Evolutionary conservation across 2,113 vertebrate genomes (phyloP).

Genomic region (Miniopterus natalensis): DNA sequence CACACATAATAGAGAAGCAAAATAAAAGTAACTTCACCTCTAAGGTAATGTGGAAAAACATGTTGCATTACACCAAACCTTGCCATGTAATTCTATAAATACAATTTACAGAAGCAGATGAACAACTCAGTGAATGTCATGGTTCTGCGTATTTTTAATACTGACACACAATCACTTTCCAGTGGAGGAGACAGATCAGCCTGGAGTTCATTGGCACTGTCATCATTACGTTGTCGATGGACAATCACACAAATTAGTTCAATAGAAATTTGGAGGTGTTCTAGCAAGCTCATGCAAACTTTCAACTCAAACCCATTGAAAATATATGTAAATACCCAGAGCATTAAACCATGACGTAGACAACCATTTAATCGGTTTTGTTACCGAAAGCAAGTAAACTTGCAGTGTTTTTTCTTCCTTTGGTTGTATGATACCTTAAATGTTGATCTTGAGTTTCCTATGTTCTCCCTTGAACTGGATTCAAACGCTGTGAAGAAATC

Average conservation of each 20-base stretch:
- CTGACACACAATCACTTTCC: slow-evolving; percentile 87
- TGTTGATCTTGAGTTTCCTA: slow-evolving; percentile 6
- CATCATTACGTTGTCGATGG: slow-evolving; percentile 70
- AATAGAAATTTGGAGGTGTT: slow-evolving; percentile 85
- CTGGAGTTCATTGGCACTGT: slow-evolving; percentile 78
- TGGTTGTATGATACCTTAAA: background rate
- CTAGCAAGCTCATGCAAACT: slow-evolving; percentile 84
- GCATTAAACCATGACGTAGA: slow-evolving; percentile 66
- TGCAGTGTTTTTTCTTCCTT: slow-evolving; percentile 68
- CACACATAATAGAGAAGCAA: slow-evolving; percentile 85
- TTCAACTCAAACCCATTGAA: slow-evolving; percentile 60
- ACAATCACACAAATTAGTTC: slow-evolving; percentile 78
- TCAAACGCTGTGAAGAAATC: slow-evolving; percentile 37
- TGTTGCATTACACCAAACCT: slow-evolving; percentile 83
- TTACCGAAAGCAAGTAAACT: slow-evolving; percentile 60
- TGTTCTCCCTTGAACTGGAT: background rate
- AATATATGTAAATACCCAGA: slow-evolving; percentile 73
- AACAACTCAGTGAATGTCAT: slow-evolving; percentile 86
- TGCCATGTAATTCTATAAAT: slow-evolving; percentile 85
- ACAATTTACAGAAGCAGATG: slow-evolving; percentile 88
- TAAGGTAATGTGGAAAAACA: slow-evolving; percentile 85
- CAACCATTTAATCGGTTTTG: slow-evolving; percentile 55
- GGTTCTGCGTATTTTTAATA: slow-evolving; percentile 88
- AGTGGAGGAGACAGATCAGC: slow-evolving; percentile 86
- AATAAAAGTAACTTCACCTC: slow-evolving; percentile 83